Evolutionary conservation across 1,140 invertebrate genomes (phyloP).

Genomic region (Trinorchestia longiramus): DNA sequence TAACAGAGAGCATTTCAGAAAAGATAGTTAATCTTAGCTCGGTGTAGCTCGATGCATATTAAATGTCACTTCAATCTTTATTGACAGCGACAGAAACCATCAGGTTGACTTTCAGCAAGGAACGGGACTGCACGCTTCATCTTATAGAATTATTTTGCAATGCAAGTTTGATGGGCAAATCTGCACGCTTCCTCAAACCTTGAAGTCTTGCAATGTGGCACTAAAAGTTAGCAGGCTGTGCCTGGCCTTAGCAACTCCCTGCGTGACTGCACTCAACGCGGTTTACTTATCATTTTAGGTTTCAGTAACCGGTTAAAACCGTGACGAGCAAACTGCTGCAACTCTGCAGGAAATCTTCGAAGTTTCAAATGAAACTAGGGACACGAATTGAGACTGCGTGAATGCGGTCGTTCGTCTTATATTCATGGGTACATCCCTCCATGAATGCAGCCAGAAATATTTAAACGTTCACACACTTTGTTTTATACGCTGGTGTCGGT

Average conservation of each 20-base stretch:
- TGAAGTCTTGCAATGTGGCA: conserved; percentile 21
- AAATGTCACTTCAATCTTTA: conserved; percentile 30
- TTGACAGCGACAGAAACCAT: conserved; percentile 1
- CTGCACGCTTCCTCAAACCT: not conserved
- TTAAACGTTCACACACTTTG: not conserved
- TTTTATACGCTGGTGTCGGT: not conserved
- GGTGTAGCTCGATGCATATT: not conserved
- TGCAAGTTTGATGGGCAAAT: conserved; percentile 28
- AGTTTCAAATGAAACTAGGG: not conserved
- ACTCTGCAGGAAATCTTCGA: not conserved
- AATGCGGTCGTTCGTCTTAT: not conserved
- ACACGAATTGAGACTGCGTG: not conserved
- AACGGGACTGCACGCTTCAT: conserved; percentile 19
- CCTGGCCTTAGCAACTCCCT: not conserved
- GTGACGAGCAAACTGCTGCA: not conserved
- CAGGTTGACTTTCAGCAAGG: not conserved
- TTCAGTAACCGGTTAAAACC: not conserved
- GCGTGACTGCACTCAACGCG: not conserved
- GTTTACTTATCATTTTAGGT: conserved; percentile 25
- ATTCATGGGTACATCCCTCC: not conserved
- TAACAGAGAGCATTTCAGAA: not conserved
- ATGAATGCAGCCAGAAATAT: not conserved
- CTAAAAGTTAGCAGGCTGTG: not conserved
- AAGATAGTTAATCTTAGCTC: not conserved
- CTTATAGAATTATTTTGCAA: conserved; percentile 24